Evolutionary conservation across 2,113 vertebrate species (phyloP), one percentile per base, ranked within the genome.

Genomic region (Micronisus gabar): DNA sequence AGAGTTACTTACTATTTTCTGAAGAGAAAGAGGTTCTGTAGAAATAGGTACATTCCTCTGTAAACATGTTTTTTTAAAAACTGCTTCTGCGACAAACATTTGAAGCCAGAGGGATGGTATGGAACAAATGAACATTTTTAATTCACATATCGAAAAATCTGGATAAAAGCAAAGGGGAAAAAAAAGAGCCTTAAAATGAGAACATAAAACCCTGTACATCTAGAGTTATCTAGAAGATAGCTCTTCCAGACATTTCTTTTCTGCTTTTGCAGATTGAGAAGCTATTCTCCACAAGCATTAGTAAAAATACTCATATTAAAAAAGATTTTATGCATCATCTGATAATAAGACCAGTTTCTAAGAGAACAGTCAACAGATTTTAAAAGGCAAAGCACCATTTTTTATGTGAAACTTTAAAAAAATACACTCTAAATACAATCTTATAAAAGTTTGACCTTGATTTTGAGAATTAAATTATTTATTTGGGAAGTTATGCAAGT

Each of bases 31-130:
- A 22, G 97, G 97, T 63, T 98, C 98, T 29, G 95, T 86, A 83
- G 97, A 97, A 87, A 98, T 15, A 85, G 63, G 71, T 75, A 98
- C 76, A 56, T 96, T 98, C 88, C 95, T 98, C 88, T 97, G 97
- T 76, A 97, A 97, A 95, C 98, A 99, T 43, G 99, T 90, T 85
- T 97, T 98, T 94, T 98, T 98, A 97, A 99, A 99, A 80, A 99
- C 78, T 86, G 98, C 98, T 94, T 99, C 99, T 62, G 98, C 98
- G 50, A 99, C 96, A 93, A 98, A 98, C 98, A 99, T 97, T 88
- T 98, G 99, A 79, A 99, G 98, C 97, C 99, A 99, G 83, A 93
- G 95, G 9, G 99, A 99, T 34, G 95, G 95, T 85, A 99, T 98
- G 43, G 98, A 98, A 96, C 96, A 98, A 97, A 99, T 89, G 71